These are phyloP conservation scores for Nerophis lumbriciformis DNA, from an alignment of 2,113 vertebrate species.

Conservation along the genomic window DNA sequence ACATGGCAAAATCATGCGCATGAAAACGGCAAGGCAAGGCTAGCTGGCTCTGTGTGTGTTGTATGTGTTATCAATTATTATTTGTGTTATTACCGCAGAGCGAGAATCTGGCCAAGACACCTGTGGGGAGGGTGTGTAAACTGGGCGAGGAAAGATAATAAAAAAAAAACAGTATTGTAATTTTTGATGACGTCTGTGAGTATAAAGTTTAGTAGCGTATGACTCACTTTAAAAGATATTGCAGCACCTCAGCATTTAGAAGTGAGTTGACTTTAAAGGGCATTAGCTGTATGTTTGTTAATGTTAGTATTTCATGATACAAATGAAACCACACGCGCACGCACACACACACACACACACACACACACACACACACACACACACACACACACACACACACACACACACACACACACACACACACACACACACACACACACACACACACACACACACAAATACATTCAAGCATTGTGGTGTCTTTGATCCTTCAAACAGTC, in stretches of 20 bases:
- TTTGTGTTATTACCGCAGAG: slow-evolving; percentile 52
- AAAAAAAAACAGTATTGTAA: slow-evolving; percentile 2
- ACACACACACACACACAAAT: background rate
- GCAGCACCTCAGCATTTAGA: slow-evolving; percentile 44
- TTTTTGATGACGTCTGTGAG: slow-evolving; percentile 22
- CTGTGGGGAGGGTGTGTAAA: slow-evolving; percentile 54
- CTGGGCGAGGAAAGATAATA: slow-evolving; percentile 14
- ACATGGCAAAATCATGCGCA: slow-evolving; percentile 35
- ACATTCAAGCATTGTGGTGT: slow-evolving; percentile 20
- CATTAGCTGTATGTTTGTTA: slow-evolving; percentile 16
- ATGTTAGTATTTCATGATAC: slow-evolving; percentile 44
- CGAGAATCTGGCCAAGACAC: slow-evolving; percentile 59
- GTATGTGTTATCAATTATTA: slow-evolving; percentile 51
- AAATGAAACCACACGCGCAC: background rate
- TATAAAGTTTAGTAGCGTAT: slow-evolving; percentile 3
- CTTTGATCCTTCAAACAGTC: slow-evolving; percentile 45
- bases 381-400: slow-evolving; percentile 22
- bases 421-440: slow-evolving; percentile 28
- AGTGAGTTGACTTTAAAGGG: slow-evolving; percentile 43
- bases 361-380: background rate
- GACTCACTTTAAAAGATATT: slow-evolving; percentile 52
- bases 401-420: slow-evolving; percentile 31
- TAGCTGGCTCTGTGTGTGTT: slow-evolving; percentile 34
- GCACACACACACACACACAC: background rate
- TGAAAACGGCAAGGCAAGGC: slow-evolving; percentile 20